Evolutionary conservation across 2,888 invertebrate species (phyloP).

Genomic region (Macropis europaea): DNA sequence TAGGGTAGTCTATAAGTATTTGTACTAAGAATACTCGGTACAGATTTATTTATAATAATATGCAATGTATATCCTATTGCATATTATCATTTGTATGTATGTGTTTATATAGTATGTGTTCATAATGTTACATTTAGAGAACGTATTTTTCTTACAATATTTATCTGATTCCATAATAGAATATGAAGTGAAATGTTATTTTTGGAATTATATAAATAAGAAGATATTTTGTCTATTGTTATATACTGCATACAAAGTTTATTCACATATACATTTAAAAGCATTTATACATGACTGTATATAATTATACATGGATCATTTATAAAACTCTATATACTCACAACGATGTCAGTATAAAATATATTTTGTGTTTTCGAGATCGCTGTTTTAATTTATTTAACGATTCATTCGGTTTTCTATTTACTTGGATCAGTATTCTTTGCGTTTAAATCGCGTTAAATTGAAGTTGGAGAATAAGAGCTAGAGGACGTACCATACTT

Average conservation of each 20-base stretch:
- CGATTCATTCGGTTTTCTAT: constrained; percentile 3
- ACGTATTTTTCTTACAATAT: neutral
- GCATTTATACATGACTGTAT: constrained; percentile 8
- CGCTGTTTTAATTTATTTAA: constrained; percentile 12
- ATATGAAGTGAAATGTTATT: constrained; percentile 17
- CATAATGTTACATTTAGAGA: neutral
- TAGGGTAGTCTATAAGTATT: neutral
- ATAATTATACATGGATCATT: neutral
- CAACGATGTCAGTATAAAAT: constrained; percentile 2
- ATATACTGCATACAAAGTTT: neutral
- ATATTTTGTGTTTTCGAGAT: constrained; percentile 17
- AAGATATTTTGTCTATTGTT: constrained; percentile 21
- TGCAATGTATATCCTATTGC: neutral
- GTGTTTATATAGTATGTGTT: neutral
- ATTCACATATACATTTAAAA: constrained; percentile 5
- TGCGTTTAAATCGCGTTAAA: constrained; percentile 21
- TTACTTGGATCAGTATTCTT: constrained; percentile 23
- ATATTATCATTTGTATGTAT: neutral
- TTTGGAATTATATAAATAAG: constrained; percentile 19
- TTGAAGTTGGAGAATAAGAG: constrained; percentile 31
- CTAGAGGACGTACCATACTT: constrained; percentile 43
- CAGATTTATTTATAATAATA: neutral
- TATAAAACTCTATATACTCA: neutral
- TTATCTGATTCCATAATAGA: neutral
- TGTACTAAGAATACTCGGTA: neutral